Evolutionary conservation across 2,113 vertebrate genomes (phyloP), one percentile per base, ranked within the genome.

Genomic region (Sinocyclocheilus rhinocerous): DNA sequence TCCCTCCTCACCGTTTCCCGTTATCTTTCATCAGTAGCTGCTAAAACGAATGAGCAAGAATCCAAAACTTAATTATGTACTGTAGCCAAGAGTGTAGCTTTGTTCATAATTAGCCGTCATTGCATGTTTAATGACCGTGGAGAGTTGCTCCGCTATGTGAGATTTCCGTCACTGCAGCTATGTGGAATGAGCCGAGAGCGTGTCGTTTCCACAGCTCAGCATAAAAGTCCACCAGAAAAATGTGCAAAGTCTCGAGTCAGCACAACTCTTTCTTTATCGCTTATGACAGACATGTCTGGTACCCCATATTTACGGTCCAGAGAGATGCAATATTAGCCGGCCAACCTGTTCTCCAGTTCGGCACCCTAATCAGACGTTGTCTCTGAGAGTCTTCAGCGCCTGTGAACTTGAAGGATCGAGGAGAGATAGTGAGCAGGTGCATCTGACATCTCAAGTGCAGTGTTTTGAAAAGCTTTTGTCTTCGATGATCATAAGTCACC

Each of bases 381-480:
- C 13, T 52, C 63, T 63, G n/a, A 65, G n/a, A 33, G 65, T 67
- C 65, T 67, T 1, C 26, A 67, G 65, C 2, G 6, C 65, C 26
- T 18, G 29, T 78, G 26, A 22, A 36, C 33, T 59, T 39, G 59
- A 9, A 9, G 42, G 13, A 2, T 63, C 4, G 3, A 26, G 22
- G 29, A 6, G 3, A 59, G 57, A 61, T 3, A 4, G 59, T 48
- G 59, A 81, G 59, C 78, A 65, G 78, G 78, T 81, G 78, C 45
- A 39, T 45, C 4, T 65, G 78, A 42, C 0, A 1, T 39, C 11
- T 61, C 11, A 39, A 79, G 77, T 15, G 33, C 33, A 78, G 18
- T 39, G 76, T 39, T 79, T 79, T 79, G 29, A 59, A n/a, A 77
- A 29, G 29, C 33, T 39, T 79, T 79, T n/a, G 52, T 79, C 29